A percentile compares a stretch with the other conserved stretches of the same genome.
These are phyloP conservation scores for Oryzias woworae DNA, from an alignment of 2,113 vertebrate species.

Conservation along the genomic window DNA sequence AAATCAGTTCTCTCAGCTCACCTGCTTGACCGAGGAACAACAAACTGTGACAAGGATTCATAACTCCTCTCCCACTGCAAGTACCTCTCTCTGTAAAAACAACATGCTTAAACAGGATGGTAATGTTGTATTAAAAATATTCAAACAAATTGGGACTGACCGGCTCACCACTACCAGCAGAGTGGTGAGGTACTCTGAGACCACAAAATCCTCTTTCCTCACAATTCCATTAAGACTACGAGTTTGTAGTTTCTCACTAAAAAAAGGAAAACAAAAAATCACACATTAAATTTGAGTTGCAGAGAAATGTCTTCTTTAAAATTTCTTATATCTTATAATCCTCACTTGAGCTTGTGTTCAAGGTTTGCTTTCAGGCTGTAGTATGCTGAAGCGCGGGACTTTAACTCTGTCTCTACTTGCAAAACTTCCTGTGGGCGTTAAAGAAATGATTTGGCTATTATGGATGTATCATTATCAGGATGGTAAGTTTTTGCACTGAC, in stretches of 20 bases:
- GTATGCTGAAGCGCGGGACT: conserved; percentile 79
- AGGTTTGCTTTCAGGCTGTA: conserved; percentile 82
- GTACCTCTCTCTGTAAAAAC: conserved; percentile 77
- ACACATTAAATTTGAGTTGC: background rate
- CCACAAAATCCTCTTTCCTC: conserved; percentile 90
- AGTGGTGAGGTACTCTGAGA: conserved; percentile 92
- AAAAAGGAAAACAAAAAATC: background rate
- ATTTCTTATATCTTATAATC: conserved; percentile 11
- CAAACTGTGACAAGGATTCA: conserved; percentile 91
- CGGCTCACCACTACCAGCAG: conserved; percentile 90
- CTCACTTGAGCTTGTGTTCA: conserved; percentile 84
- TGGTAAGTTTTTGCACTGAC: too few relatives aligned
- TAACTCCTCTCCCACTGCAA: conserved; percentile 89
- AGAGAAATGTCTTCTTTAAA: background rate
- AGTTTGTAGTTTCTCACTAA: conserved; percentile 86
- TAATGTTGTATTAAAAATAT: background rate
- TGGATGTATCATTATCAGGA: too few relatives aligned
- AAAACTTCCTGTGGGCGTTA: conserved; percentile 82
- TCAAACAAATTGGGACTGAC: conserved; percentile 69
- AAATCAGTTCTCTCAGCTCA: conserved; percentile 63
- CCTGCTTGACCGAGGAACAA: conserved; percentile 96
- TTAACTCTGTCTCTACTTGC: conserved; percentile 88
- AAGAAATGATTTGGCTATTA: background rate
- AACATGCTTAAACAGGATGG: background rate
- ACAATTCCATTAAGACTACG: conserved; percentile 84